Base-by-base conservation (phyloP, 2,797 vertebrate genomes). In the Urocyon cinereoargenteus region DNA sequence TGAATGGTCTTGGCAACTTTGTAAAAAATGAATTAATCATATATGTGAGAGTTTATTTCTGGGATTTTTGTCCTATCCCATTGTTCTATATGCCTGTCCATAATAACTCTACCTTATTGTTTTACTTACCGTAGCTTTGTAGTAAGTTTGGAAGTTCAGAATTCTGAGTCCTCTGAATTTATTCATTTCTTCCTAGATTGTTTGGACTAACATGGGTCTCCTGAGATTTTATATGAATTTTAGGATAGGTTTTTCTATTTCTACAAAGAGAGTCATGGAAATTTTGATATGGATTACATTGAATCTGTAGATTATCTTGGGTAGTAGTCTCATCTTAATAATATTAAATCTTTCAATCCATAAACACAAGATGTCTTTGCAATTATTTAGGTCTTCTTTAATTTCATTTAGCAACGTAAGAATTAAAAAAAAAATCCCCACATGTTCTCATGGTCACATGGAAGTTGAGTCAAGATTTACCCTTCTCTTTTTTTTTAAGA, bases 381-480 rank as follows among this genome's bases (percentile, higher is more conserved):
- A n/a, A n/a, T 66, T 84, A 84, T n/a, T 84, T 84, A 66, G 19
- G 40, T 64, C 59, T 49, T 68, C 12, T 68, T 86, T 86, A 28
- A 70, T 70, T 86, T 70, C 51, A 40, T 72, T 57, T 24, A 72
- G 53, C 24, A 86, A 86, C 40, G n/a, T 94, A 13, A 93, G 53
- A 93, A 96, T 97, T 97, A 31, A 51, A 59, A 95, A 91, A 83
- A 77, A 72, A 28, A 91, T 75, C 49, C 49, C 24, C 51, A 45
- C n/a, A 62, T 24, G 68, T 40, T 91, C 86, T 90, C 31, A 53
- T 72, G 86, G 6, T 96, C 82, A 97, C 81, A 51, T 92, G 92
- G 53, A 96, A 90, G 90, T 36, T 81, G 94, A 98, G 87, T 70
- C 88, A 95, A 96, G 96, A 92, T n/a, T n/a, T n/a, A n/a, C n/a